phyloP scores from a whole-genome alignment of 2,113 vertebrate genomes.

The Tympanuchus pallidicinctus region DNA sequence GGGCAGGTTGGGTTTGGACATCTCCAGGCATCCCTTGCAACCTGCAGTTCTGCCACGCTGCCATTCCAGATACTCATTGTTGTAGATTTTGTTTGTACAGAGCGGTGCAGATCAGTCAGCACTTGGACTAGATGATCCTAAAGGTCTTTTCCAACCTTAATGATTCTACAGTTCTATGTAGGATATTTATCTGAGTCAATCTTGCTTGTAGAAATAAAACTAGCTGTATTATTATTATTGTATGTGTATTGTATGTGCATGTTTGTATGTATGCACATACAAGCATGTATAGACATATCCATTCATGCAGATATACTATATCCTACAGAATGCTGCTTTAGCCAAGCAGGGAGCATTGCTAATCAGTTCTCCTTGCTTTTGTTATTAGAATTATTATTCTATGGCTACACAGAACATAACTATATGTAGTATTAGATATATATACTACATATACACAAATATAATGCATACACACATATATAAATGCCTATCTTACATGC shows the following conservation, averaged over 20 bases:
- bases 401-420: not conserved
- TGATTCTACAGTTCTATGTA: too few relatives aligned
- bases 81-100: not conserved
- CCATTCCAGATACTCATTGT: not conserved
- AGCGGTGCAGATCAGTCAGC: not conserved
- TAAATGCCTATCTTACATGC: not conserved
- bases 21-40: not conserved
- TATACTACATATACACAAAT: not conserved
- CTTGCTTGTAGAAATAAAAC: not conserved
- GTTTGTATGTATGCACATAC: not conserved
- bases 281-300: too few relatives aligned
- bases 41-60: not conserved
- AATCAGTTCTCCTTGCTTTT: not conserved
- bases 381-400: not conserved
- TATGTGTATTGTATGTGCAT: not conserved
- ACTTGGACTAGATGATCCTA: too few relatives aligned
- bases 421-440: rapidly evolving
- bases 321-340: not conserved
- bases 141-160: too few relatives aligned
- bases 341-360: not conserved
- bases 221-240: not conserved
- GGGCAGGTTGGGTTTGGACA: not conserved
- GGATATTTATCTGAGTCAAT: not conserved
- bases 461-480: rapidly evolving
- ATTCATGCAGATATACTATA: rapidly evolving